Conservation (phyloP, 2,797 vertebrate genomes). For the Gorsachius magnificus region DNA sequence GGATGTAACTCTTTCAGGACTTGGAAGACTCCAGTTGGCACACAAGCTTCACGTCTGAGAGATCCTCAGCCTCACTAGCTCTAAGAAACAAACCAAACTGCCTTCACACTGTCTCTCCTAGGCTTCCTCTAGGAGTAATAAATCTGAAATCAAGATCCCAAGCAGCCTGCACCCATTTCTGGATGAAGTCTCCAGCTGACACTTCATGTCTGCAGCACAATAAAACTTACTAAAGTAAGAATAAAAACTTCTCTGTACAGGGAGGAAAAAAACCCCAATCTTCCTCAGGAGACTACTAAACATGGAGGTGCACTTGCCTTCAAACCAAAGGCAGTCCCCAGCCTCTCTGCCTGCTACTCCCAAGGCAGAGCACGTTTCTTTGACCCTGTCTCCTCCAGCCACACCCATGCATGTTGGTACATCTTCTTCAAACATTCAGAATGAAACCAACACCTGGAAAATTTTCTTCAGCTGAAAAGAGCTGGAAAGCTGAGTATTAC, state of each 20-base stretch:
- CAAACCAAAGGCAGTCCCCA: not conserved
- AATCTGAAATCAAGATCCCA: not conserved
- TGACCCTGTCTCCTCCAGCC: not conserved
- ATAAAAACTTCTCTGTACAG: not conserved
- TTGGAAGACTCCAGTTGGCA: not conserved
- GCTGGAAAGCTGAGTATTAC: not conserved
- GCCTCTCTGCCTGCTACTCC: not conserved
- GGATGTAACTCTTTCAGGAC: not conserved
- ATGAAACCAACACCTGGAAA: not conserved
- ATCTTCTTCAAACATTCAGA: not conserved
- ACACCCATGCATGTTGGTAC: not conserved
- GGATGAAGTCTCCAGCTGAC: not conserved
- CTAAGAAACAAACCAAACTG: not conserved
- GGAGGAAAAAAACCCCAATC: not conserved
- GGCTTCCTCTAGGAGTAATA: not conserved
- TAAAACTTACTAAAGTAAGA: not conserved
- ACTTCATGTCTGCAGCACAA: not conserved
- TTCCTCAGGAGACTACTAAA: not conserved
- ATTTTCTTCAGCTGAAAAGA: not conserved
- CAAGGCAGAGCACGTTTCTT: not conserved
- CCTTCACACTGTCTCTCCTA: not conserved
- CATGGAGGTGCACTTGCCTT: accelerated
- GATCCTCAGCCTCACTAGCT: not conserved
- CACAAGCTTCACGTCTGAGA: not conserved
- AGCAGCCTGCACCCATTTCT: not conserved